A percentile compares a stretch with the other conserved stretches of the same genome.
Conservation (phyloP, 2,797 vertebrate genomes). For the Coilia nasus region DNA sequence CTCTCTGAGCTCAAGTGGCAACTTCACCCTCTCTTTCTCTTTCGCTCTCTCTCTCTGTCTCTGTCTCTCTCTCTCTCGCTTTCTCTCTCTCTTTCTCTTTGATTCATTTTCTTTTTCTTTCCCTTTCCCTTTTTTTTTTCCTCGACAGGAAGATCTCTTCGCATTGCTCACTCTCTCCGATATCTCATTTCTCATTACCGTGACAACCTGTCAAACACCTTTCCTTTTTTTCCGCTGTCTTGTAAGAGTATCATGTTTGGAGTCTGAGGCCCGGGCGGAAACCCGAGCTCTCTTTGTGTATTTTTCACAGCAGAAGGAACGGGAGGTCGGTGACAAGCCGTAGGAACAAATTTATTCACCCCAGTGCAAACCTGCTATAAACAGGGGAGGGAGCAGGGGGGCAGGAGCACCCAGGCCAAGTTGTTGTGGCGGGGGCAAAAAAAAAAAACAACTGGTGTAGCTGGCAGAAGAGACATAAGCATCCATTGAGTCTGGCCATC, state of each 20-base stretch:
- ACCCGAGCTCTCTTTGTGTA: not conserved
- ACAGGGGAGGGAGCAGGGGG: no score
- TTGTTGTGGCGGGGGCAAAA: not conserved
- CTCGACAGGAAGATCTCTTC: conserved; percentile 5
- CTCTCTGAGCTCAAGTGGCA: not conserved
- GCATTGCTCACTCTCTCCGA: conserved; percentile 7
- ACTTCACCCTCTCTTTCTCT: not conserved
- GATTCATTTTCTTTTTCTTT: not conserved
- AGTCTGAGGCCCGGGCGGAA: not conserved
- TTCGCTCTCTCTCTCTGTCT: not conserved
- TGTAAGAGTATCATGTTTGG: not conserved
- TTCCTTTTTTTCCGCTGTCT: not conserved
- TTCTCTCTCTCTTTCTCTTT: not conserved
- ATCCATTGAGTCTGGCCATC: not conserved
- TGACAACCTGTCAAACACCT: conserved; percentile 16
- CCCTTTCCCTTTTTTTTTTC: not conserved
- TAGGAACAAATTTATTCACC: not conserved
- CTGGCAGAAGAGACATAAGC: not conserved
- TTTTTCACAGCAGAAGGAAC: not conserved
- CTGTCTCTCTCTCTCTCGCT: not conserved
- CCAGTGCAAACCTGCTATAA: no score
- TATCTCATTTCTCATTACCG: conserved; percentile 14
- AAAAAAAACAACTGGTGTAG: not conserved
- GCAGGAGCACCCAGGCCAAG: not conserved
- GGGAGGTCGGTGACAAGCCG: not conserved